Base-by-base conservation (phyloP, 53 echinoderm and acorn worm species). In the Hippasteria phrygiana region DNA sequence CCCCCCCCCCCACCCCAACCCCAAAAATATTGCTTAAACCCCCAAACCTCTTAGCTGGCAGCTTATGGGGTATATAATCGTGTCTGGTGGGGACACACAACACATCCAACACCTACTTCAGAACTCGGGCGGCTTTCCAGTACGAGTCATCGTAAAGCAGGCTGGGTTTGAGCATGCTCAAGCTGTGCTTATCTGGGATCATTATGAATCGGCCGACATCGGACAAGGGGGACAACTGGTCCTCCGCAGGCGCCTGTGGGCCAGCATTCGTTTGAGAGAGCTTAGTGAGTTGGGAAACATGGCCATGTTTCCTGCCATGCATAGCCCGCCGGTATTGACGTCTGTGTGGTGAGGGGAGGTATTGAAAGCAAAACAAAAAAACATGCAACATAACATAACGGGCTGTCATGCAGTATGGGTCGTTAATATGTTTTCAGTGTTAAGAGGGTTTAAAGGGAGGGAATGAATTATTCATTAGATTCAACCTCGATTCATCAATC, bases 81-180 rank as follows among this genome's bases (percentile, higher is more conserved):
- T 83, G 83, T 66, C 22, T 36, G 41, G 67, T 34, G 12, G 32
- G 22, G 42, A 80, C 27, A 63, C 26, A 28, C 27, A 84, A 67
- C 29, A 50, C 12, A 50, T 27, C 31, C 8, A 17, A 65, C 55
- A 80, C 96, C 77, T 96, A 96, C 96, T 96, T 96, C 89, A 96
- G 69, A 43, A 96, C 96, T 64, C 94, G 94, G 73, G 94, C 73
- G 33, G 96, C 96, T 87, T 88, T 93, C 73, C 90, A 92, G 56
- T 94, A 92, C 13, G 92, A 87, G 31, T 96, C 90, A 34, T 92
- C 90, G 77, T 88, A 93, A 78, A 87, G 78, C 80, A 70, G 66
- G 43, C 87, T 89, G 33, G 95, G 95, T 86, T 91, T 93, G 78
- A 91, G 88, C 50, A 62, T 83, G 53, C 67, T 77, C 56, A 81